phyloP scores from a whole-genome alignment of 2,113 vertebrate species.

The Gallinago paraguaiae region DNA sequence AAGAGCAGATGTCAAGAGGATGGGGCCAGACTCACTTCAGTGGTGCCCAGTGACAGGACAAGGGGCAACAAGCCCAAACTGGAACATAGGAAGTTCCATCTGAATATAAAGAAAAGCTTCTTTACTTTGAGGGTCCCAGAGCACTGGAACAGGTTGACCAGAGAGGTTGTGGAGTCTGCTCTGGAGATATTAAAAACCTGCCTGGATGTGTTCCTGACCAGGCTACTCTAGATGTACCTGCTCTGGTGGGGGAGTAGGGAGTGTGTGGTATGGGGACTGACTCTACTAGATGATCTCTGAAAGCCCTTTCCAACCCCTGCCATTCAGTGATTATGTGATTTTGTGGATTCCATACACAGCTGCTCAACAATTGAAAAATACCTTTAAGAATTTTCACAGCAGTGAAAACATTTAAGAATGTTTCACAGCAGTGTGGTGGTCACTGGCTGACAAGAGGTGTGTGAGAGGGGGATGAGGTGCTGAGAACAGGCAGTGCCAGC shows the following conservation, averaged over 20 bases:
- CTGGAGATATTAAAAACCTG: not conserved
- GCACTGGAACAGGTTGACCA: not conserved
- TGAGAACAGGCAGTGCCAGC: not conserved
- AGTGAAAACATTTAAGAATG: too few relatives aligned
- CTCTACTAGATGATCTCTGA: not conserved
- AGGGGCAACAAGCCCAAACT: not conserved
- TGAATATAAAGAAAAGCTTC: not conserved
- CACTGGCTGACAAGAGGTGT: not conserved
- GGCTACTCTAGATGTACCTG: not conserved
- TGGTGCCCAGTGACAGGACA: not conserved
- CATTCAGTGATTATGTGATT: not conserved
- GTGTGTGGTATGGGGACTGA: too few relatives aligned
- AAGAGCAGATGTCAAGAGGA: not conserved
- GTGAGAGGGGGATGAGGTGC: not conserved
- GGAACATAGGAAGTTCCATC: not conserved
- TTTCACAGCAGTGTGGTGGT: not conserved
- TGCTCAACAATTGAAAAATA: not conserved
- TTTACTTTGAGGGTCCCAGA: not conserved
- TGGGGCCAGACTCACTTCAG: not conserved
- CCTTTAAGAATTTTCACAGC: not conserved
- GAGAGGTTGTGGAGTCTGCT: not conserved
- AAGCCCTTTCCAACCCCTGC: not conserved
- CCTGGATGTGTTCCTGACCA: not conserved
- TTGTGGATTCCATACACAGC: not conserved
- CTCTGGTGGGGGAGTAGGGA: not conserved